Evolutionary conservation across 1,140 invertebrate genomes (phyloP), one percentile per base, ranked within the genome.

Genomic region (Macrobrachium nipponense): DNA sequence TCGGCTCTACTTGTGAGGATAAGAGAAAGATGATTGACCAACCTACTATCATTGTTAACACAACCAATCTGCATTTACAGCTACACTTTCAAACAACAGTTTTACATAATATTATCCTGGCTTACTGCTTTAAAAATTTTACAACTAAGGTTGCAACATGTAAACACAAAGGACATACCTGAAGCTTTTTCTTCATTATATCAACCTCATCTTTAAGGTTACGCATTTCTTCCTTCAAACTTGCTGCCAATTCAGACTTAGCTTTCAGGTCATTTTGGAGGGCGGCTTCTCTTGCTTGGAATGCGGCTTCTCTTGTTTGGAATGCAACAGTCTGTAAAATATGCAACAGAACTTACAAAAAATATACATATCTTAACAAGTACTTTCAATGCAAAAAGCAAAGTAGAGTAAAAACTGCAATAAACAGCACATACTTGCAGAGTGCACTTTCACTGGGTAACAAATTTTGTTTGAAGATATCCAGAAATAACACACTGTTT

Each of bases 161-260:
- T 36, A 23, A 2, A 7, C 51, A 51, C 51, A 77, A 77, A 51
- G 12, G 5, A 77, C 44, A 43, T 10, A 89, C 88, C 88, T 89
- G 88, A 15, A 89, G 59, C 72, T 87, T 89, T 75, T 87, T 89
- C 44, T 89, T 89, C 76, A 89, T 83, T 15, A 87, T 44, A 70
- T 89, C 88, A 10, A 89, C 84, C 80, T 89, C 88, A 43, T 85
- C 84, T 62, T 89, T 89, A 17, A 89, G 82, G 70, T 87, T 85
- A 27, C 83, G 80, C 36, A 89, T 82, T 64, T 89, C 88, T 44
- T 89, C 85, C 68, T 89, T 89, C 23, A 87, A 73, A 15, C 62
- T 62, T 17, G 88, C 88, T 12, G 83, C 80, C 4, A 87, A 51
- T 61, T 89, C 88, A 14, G 85, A 87, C 82, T 89, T 89, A 5